These are phyloP conservation scores for Chloroclysta siterata DNA, from an alignment of 2,888 invertebrate genomes.

Conservation along the genomic window DNA sequence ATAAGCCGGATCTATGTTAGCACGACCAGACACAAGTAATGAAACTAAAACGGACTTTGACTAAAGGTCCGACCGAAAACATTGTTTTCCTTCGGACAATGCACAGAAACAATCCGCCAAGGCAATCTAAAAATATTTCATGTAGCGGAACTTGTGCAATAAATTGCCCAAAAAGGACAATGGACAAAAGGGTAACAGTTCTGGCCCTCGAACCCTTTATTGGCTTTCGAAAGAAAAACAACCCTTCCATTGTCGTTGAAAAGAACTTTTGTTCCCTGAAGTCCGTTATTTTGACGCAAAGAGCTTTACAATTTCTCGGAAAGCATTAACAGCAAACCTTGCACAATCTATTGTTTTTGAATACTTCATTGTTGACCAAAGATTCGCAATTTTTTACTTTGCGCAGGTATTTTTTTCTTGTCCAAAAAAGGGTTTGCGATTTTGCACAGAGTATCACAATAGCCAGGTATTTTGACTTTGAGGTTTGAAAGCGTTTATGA, in stretches of 20 bases:
- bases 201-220: slow-evolving; percentile 74
- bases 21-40: slow-evolving; percentile 4
- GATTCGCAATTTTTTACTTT: slow-evolving; percentile 23
- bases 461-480: slow-evolving; percentile 34
- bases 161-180: slow-evolving; percentile 62
- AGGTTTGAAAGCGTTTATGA: slow-evolving; percentile 28
- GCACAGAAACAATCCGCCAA: slow-evolving; percentile 20
- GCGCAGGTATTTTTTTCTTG: slow-evolving; percentile 45
- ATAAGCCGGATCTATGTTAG: slow-evolving; percentile 10
- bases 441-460: slow-evolving; percentile 26
- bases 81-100: slow-evolving; percentile 32
- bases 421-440: slow-evolving; percentile 32
- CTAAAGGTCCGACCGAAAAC: slow-evolving; percentile 5
- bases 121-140: slow-evolving; percentile 45
- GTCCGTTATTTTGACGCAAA: slow-evolving; percentile 76
- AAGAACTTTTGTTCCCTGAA: slow-evolving; percentile 63
- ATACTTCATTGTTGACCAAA: slow-evolving; percentile 21
- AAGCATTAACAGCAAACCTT: slow-evolving; percentile 41
- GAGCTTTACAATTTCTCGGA: slow-evolving; percentile 62
- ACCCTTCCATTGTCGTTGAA: slow-evolving; percentile 76
- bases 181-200: slow-evolving; percentile 74
- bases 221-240: slow-evolving; percentile 71
- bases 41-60: slow-evolving; percentile 17
- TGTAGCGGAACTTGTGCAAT: slow-evolving; percentile 71
- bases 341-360: slow-evolving; percentile 43